A percentile compares a stretch with the other conserved stretches of the same genome.
phyloP scores from a whole-genome alignment of 2,113 vertebrate genomes.

The Odocoileus virginianus region DNA sequence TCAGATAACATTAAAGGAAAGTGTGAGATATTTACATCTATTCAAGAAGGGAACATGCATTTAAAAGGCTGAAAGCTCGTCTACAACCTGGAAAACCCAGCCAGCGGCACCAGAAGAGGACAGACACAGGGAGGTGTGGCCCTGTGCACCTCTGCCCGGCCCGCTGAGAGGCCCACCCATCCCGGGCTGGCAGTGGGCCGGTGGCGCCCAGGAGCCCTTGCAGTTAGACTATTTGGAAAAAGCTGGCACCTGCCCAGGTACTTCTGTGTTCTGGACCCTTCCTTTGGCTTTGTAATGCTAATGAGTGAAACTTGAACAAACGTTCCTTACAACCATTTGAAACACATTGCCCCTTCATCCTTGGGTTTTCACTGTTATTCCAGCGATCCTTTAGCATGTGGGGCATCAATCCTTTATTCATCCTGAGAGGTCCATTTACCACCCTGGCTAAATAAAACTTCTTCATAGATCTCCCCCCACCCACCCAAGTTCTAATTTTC shows the following conservation, averaged over 20 bases:
- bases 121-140: accelerated
- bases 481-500: background rate
- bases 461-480: background rate
- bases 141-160: accelerated
- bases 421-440: background rate
- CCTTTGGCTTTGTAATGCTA: constrained; percentile 32
- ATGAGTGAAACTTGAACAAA: background rate
- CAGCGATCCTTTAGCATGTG: background rate
- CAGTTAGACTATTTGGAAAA: background rate
- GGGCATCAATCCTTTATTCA: background rate
- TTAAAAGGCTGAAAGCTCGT: background rate
- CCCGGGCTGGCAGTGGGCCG: background rate
- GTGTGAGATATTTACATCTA: constrained; percentile 30
- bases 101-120: background rate
- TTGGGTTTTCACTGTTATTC: background rate
- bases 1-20: constrained; percentile 34
- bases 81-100: background rate
- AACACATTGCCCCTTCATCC: background rate
- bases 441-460: background rate
- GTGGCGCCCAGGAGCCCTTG: accelerated
- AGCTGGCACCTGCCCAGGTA: background rate
- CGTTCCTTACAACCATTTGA: background rate
- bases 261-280: background rate
- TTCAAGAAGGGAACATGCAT: background rate
- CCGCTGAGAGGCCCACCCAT: background rate